These are phyloP conservation scores for Trypoxylus dichotomus DNA, from an alignment of 1,140 invertebrate species.

Conservation along the genomic window DNA sequence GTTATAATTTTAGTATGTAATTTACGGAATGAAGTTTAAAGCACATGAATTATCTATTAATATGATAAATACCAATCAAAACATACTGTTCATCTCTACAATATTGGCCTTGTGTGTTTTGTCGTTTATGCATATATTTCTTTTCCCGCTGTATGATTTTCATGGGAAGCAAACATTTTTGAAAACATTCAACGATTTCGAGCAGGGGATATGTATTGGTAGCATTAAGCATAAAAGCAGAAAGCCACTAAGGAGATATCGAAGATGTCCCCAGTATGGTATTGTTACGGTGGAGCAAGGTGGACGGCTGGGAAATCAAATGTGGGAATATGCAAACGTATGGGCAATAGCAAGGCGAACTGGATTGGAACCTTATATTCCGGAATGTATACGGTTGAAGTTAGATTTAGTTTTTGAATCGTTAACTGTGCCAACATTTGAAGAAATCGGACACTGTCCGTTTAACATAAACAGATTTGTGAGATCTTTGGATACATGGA, in stretches of 20 bases:
- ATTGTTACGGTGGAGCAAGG: conserved; percentile 62
- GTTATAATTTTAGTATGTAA: not conserved
- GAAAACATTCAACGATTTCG: conserved; percentile 56
- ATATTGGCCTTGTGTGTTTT: conserved; percentile 62
- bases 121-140: conserved; percentile 63
- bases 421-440: conserved; percentile 61
- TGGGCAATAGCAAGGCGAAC: conserved; percentile 62
- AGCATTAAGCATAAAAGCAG: conserved; percentile 54
- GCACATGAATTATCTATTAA: conserved; percentile 25
- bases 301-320: conserved; percentile 65
- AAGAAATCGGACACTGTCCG: conserved; percentile 60
- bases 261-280: conserved; percentile 57
- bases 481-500: conserved; percentile 60
- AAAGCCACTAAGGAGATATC: conserved; percentile 54
- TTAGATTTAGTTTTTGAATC: conserved; percentile 60
- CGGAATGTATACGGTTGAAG: conserved; percentile 59
- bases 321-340: conserved; percentile 66
- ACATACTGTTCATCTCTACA: conserved; percentile 63
- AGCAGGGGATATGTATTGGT: conserved; percentile 59
- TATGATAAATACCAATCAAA: conserved; percentile 52
- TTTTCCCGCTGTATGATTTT: conserved; percentile 62
- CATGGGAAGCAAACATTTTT: conserved; percentile 53
- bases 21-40: not conserved
- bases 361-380: conserved; percentile 62
- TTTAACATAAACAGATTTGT: conserved; percentile 56